Evolutionary conservation across 2,888 invertebrate genomes (phyloP).

Genomic region (Yponomeuta sedellus): DNA sequence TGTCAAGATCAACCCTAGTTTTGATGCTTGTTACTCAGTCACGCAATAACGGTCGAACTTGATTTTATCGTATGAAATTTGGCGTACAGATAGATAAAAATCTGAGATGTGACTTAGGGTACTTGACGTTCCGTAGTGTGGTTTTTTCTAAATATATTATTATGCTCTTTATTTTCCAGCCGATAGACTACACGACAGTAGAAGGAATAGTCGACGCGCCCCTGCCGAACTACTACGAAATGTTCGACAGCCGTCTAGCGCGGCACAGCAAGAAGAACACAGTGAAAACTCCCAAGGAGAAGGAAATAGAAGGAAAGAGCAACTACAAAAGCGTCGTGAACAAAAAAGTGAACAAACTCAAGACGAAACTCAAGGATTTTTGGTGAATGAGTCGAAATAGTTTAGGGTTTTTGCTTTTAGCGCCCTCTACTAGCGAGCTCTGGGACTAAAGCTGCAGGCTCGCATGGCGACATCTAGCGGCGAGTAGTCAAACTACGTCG

Average conservation of each 20-base stretch:
- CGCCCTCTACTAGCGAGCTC: neutral
- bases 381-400: conserved; percentile 38
- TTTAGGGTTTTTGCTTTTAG: neutral
- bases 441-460: neutral
- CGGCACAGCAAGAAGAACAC: conserved; percentile 32
- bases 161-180: neutral
- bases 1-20: too few relatives aligned
- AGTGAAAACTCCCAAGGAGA: conserved; percentile 32
- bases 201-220: conserved; percentile 54
- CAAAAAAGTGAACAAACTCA: conserved; percentile 56
- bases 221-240: conserved; percentile 58
- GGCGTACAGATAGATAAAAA: too few relatives aligned
- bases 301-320: conserved; percentile 33
- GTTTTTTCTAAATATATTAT: too few relatives aligned
- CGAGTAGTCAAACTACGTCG: neutral
- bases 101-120: too few relatives aligned
- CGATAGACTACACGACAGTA: conserved; percentile 21
- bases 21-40: too few relatives aligned
- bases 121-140: too few relatives aligned
- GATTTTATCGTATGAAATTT: too few relatives aligned
- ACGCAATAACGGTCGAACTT: too few relatives aligned
- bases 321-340: conserved; percentile 65
- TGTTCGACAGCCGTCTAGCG: conserved; percentile 52
- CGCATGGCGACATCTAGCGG: neutral
- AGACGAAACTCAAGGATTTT: conserved; percentile 55